Evolutionary conservation across 2,888 invertebrate genomes (phyloP).

Genomic region (Clitarchus hookeri): DNA sequence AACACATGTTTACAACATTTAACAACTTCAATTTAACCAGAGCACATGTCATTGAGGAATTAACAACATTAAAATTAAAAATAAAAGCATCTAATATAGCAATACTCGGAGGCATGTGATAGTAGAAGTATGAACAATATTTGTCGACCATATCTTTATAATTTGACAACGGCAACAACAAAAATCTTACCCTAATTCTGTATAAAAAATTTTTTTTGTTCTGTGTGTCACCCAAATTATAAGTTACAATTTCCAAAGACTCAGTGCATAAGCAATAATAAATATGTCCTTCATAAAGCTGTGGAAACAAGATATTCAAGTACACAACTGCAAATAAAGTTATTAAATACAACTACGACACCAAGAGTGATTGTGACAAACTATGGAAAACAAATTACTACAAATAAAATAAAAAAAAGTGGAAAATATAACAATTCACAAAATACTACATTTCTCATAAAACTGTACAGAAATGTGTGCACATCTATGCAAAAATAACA

Average conservation of each 20-base stretch:
- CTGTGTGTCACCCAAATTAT: not conserved
- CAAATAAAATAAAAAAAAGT: constrained; percentile 19
- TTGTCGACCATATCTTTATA: no score
- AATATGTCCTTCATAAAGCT: constrained; percentile 19
- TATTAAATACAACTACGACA: constrained; percentile 42
- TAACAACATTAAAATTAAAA: no score
- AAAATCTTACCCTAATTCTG: no score
- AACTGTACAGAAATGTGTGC: not conserved
- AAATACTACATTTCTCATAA: not conserved
- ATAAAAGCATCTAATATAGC: no score
- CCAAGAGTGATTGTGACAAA: constrained; percentile 32
- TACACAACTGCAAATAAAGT: constrained; percentile 29
- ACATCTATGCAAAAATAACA: not conserved
- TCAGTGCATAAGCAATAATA: constrained; percentile 27
- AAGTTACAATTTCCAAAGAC: not conserved
- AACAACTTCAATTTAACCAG: no score
- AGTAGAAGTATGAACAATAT: no score
- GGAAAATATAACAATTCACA: not conserved
- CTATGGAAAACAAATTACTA: constrained; percentile 36
- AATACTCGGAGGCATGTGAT: no score
- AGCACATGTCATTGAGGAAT: no score
- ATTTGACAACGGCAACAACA: no score
- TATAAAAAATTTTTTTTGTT: no score
- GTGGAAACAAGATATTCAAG: constrained; percentile 30
- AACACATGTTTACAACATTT: no score